Percentiles rank a stretch among this genome's conserved stretches.
These are phyloP conservation scores for Solenopsis fugax DNA, from an alignment of 1,140 invertebrate species.

Conservation along the genomic window DNA sequence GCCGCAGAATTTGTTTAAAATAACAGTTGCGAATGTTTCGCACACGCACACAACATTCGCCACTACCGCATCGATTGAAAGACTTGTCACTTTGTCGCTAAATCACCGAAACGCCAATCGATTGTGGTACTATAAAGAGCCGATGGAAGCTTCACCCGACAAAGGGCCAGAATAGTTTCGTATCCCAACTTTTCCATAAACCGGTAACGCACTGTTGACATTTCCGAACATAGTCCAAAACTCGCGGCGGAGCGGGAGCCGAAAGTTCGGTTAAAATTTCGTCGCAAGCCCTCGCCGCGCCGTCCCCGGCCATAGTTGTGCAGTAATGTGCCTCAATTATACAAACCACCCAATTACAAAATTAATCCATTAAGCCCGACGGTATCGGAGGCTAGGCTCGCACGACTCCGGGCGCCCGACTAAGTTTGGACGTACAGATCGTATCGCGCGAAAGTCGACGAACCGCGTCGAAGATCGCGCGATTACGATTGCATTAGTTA, in stretches of 20 bases:
- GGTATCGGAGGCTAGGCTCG: conserved; percentile 42
- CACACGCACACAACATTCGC: conserved; percentile 23
- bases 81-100: conserved; percentile 40
- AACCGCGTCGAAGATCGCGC: conserved; percentile 16
- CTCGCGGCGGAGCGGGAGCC: not conserved
- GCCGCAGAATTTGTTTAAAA: conserved; percentile 26
- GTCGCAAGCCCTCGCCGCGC: not conserved
- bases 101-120: conserved; percentile 59
- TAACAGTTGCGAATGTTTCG: conserved; percentile 40
- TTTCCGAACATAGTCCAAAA: conserved; percentile 57
- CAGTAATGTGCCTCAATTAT: conserved; percentile 66
- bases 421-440: conserved; percentile 29
- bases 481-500: conserved; percentile 55
- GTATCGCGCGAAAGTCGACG: conserved; percentile 16
- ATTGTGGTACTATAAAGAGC: conserved; percentile 43
- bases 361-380: conserved; percentile 78
- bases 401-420: not conserved
- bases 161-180: conserved; percentile 54
- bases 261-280: conserved; percentile 47
- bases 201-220: conserved; percentile 50
- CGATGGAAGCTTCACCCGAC: conserved; percentile 19
- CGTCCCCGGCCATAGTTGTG: not conserved
- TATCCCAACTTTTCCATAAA: conserved; percentile 52
- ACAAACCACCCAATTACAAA: conserved; percentile 78
- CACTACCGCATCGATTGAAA: conserved; percentile 25